Conservation (phyloP, 2,113 vertebrate species). For the Rhadina sibilatrix region DNA sequence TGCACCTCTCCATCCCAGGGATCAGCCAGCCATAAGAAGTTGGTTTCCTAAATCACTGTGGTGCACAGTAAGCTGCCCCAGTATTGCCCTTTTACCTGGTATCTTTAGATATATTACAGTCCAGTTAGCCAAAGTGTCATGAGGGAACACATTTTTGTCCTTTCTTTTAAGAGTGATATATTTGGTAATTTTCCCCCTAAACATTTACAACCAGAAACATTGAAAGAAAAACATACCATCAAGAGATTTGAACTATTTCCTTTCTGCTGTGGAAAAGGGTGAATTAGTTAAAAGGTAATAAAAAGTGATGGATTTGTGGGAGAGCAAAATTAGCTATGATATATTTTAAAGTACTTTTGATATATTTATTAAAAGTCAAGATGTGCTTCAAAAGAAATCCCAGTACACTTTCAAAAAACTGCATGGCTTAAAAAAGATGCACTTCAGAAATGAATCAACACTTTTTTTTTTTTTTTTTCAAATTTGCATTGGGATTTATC, state of each 20-base stretch:
- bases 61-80: neutral
- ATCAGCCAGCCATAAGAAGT: neutral
- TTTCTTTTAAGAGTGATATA: neutral
- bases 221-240: neutral
- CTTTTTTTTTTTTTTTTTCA: neutral
- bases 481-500: slow-evolving; percentile 35
- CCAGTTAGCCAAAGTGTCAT: neutral
- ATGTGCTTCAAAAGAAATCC: slow-evolving; percentile 54
- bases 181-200: neutral
- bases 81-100: neutral
- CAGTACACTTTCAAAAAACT: neutral
- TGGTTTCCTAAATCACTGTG: neutral
- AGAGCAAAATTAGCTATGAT: slow-evolving; percentile 6
- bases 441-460: slow-evolving; percentile 30
- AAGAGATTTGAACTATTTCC: neutral
- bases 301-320: neutral
- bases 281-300: neutral
- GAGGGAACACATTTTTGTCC: neutral
- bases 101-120: neutral
- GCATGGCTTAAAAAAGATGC: slow-evolving; percentile 17
- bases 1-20: neutral
- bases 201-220: neutral
- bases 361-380: slow-evolving; percentile 60
- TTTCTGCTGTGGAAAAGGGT: neutral
- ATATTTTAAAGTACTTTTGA: slow-evolving; percentile 37